phyloP scores from a whole-genome alignment of 2,888 invertebrate species.

The Zygothrica quintamaculata region DNA sequence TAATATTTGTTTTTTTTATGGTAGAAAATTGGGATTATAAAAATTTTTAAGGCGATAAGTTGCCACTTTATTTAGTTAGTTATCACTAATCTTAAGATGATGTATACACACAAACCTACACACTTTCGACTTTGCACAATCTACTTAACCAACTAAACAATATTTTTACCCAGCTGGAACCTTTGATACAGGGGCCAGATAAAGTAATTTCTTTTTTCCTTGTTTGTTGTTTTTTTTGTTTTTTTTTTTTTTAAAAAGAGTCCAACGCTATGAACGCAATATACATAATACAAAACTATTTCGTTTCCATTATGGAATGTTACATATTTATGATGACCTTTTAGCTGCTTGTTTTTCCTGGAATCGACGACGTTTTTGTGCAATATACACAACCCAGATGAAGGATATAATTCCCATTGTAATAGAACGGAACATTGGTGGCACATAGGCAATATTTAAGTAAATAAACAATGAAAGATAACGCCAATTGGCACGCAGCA shows the following conservation, averaged over 20 bases:
- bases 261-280: constrained; percentile 16
- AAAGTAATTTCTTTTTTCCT: no score
- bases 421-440: constrained; percentile 91
- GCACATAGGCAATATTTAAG: constrained; percentile 90
- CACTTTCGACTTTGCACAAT: constrained; percentile 5
- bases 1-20: constrained; percentile 26
- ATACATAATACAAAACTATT: constrained; percentile 13
- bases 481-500: constrained; percentile 90
- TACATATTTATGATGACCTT: constrained; percentile 44
- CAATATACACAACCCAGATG: constrained; percentile 91
- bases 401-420: constrained; percentile 91
- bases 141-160: constrained; percentile 3
- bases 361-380: constrained; percentile 87
- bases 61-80: background rate
- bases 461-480: constrained; percentile 91
- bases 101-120: background rate
- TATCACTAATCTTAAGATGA: constrained; percentile 15
- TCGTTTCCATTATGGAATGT: constrained; percentile 19
- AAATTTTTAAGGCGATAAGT: constrained; percentile 21
- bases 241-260: constrained; percentile 4
- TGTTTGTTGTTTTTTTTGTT: background rate
- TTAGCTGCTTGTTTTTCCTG: constrained; percentile 72
- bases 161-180: constrained; percentile 8
- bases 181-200: constrained; percentile 33
- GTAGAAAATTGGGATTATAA: constrained; percentile 5